Base-by-base conservation (phyloP, 2,797 vertebrate genomes). In the Rallus crepitans region DNA sequence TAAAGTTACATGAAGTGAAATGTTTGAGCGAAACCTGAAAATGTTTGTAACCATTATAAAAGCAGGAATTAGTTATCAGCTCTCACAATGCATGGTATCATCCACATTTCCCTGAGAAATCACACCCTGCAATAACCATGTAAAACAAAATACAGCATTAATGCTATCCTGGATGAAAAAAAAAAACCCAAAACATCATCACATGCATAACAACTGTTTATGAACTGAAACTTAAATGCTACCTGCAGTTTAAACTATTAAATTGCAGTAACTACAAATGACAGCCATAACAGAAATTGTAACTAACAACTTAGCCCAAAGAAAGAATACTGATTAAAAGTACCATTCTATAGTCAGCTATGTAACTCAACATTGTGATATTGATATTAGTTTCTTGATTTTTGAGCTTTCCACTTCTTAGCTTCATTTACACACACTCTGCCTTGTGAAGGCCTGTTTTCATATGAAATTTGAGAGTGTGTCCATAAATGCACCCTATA, bases 51-150 rank as follows among this genome's bases (percentile, higher is more conserved):
- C 4, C 2, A 78, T 81, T 91, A 88, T 69, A 94, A 85, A 92
- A 85, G 84, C 79, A 90, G 20, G 70, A 87, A 81, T 80, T 91
- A 89, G 17, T 82, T 91, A 95, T 50, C 8, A 7, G 63, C 60
- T 96, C 94, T 66, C 82, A 86, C 81, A 89, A 83, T 0, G 0
- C 71, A 84, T 45, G 56, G 71, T 76, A 94, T 93, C 75, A 95
- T 57, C 89, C 28, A 2, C 64, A 92, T 90, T 86, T 96, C 96
- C 96, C 96, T 97, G 95, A 97, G 96, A 94, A 96, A 94, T 90
- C 90, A 85, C 39, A 78, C 72, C 82, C 76, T 91, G 91, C 88
- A 91, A 96, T 48, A 91, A 76, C 50, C 27, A 68, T 3, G 15
- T 64, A 70, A 63, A 90, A 69, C 40, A 75, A 68, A 90, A 70